These are phyloP conservation scores for Heterotilapia buettikoferi DNA, from an alignment of 2,113 vertebrate species.

Conservation along the genomic window DNA sequence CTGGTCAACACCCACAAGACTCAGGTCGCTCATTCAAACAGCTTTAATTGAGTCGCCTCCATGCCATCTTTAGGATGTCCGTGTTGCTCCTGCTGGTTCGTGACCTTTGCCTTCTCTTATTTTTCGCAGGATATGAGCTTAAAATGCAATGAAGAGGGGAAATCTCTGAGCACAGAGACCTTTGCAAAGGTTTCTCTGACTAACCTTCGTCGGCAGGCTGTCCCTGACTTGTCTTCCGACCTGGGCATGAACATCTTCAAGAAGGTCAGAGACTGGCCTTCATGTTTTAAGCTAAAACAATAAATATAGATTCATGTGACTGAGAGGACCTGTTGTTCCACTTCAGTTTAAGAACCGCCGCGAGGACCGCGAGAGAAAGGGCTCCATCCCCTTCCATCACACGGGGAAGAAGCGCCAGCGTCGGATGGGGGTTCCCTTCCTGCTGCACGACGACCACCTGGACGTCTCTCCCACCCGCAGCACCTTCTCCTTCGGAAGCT, in stretches of 20 bases:
- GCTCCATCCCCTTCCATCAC: slow-evolving; percentile 94
- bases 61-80: neutral
- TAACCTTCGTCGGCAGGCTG: slow-evolving; percentile 88
- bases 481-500: slow-evolving; percentile 95
- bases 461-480: slow-evolving; percentile 96
- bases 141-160: slow-evolving; percentile 94
- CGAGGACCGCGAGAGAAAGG: slow-evolving; percentile 93
- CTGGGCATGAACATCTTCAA: slow-evolving; percentile 98
- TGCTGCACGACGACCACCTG: slow-evolving; percentile 92
- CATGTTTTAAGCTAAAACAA: neutral
- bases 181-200: slow-evolving; percentile 92
- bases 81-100: neutral
- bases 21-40: slow-evolving; percentile 69
- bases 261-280: slow-evolving; percentile 74
- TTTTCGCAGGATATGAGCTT: slow-evolving; percentile 86
- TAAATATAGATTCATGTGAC: neutral
- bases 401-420: slow-evolving; percentile 90
- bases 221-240: slow-evolving; percentile 94
- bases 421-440: slow-evolving; percentile 92
- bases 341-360: slow-evolving; percentile 91
- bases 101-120: neutral
- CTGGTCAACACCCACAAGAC: slow-evolving; percentile 98
- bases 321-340: neutral
- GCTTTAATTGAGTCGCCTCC: neutral
- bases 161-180: slow-evolving; percentile 87